Evolutionary conservation across 1,140 invertebrate genomes (phyloP), one percentile per base, ranked within the genome.

Genomic region (Ips nitidus): DNA sequence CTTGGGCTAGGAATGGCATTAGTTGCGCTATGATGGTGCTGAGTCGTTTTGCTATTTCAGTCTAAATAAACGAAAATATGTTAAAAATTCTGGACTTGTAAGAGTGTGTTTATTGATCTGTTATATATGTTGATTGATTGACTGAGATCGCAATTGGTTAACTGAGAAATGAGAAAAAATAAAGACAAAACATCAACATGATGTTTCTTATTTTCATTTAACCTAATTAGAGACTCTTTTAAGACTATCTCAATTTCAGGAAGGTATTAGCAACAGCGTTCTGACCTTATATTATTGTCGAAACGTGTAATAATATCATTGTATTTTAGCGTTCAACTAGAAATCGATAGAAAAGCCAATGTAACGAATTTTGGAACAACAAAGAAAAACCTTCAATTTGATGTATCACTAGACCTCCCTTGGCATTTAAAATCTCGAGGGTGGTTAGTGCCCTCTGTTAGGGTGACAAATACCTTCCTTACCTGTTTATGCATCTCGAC

Each of bases 401-500:
- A 50, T 2, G 2, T 50, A 22, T 50, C 45, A 50, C 45, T 8
- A 2, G 3, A 50, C 45, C 3, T 3, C 45, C 22, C 45, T 8
- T 50, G 45, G 6, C 45, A 50, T 3, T 50, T 50, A 50, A 50
- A 2, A 50, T 50, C 22, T 50, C 22, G 7, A 1, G 22, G 45
- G 22, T 1, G 3, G 45, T 50, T 50, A 22, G 45, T 50, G 22
- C 7, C 45, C 6, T 50, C 2, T 3, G 1, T 50, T 8, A 50
- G 45, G 45, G 45, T 50, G 45, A 50, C 22, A 22, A 22, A 22
- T 22, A 22, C 22, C 22, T 40, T 36, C 38, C 87, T 88, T 88
- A 96, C 94, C 91, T 98, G 97, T 90, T 98, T 99, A 84, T 98
- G 95, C 94, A 99, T 98, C 88, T 99, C 97, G 78, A 98, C 95